Percentiles rank a stretch among this genome's conserved stretches.
These are phyloP conservation scores for Bicyclus anynana DNA, from an alignment of 1,140 invertebrate genomes.

Conservation along the genomic window DNA sequence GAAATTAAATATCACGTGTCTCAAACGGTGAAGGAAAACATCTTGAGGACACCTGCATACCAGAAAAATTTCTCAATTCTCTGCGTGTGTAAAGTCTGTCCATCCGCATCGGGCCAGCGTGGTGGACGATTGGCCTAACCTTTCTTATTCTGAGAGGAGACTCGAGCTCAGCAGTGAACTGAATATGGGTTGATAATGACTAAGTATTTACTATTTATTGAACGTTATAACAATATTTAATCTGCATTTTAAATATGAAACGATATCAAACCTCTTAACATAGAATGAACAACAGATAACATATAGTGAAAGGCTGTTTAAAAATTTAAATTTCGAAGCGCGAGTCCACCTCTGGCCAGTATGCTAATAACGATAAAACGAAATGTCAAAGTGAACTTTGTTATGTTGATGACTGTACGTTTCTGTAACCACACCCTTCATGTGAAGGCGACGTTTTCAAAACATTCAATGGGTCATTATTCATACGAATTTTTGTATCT, in stretches of 20 bases:
- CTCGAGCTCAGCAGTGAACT: too few species aligned
- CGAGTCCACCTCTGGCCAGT: slow-evolving; percentile 53
- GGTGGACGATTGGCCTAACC: too few species aligned
- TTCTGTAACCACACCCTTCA: slow-evolving; percentile 49
- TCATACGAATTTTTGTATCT: slow-evolving; percentile 15
- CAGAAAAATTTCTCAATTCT: too few species aligned
- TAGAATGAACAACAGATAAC: slow-evolving; percentile 24
- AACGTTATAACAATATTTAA: not conserved
- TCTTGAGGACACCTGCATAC: too few species aligned
- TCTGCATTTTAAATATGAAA: slow-evolving; percentile 3
- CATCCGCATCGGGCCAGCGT: too few species aligned
- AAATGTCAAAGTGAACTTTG: slow-evolving; percentile 58
- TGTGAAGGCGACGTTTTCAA: slow-evolving; percentile 38
- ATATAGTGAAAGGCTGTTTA: slow-evolving; percentile 43
- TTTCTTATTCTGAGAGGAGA: too few species aligned
- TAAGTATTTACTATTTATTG: too few species aligned
- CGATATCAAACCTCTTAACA: slow-evolving; percentile 4
- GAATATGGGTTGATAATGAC: too few species aligned
- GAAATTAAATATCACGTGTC: too few species aligned
- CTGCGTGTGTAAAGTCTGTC: too few species aligned
- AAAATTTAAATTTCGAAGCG: slow-evolving; percentile 41
- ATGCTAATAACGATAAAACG: slow-evolving; percentile 60
- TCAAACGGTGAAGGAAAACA: too few species aligned
- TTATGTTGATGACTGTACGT: slow-evolving; percentile 62
- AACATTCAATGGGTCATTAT: slow-evolving; percentile 50